phyloP scores from a whole-genome alignment of 2,797 vertebrate genomes.

The Tachyglossus aculeatus region DNA sequence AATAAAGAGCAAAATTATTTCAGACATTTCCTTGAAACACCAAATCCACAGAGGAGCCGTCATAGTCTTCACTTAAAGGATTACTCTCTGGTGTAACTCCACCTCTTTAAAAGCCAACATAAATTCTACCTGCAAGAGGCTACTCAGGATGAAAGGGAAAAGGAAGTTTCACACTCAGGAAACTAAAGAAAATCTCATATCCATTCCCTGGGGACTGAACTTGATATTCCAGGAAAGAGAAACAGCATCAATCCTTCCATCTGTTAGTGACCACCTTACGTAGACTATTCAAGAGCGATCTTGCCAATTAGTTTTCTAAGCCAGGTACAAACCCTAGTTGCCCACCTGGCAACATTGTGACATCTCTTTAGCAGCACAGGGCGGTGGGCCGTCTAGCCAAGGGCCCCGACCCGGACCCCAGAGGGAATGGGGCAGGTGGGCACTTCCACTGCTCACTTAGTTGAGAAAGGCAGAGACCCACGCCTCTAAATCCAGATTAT shows the following conservation, averaged over 20 bases:
- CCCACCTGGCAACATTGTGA: background rate
- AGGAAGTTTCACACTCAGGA: background rate
- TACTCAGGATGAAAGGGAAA: background rate
- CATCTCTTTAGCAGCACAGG: background rate
- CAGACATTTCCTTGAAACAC: background rate
- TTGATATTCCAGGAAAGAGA: background rate
- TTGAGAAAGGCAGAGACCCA: too few relatives aligned
- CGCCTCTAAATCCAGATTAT: too few relatives aligned
- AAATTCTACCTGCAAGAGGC: conserved; percentile 3
- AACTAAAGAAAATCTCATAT: background rate
- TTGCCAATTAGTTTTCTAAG: background rate
- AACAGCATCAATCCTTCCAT: conserved; percentile 23
- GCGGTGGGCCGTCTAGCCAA: background rate
- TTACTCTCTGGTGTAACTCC: conserved; percentile 1
- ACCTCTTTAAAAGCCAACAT: background rate
- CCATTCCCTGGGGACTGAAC: background rate
- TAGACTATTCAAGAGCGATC: background rate
- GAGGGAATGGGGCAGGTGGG: too few relatives aligned
- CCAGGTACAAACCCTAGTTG: accelerated
- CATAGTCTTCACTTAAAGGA: background rate
- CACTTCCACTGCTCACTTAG: too few relatives aligned
- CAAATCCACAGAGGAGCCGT: background rate
- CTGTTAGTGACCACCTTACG: conserved; percentile 62
- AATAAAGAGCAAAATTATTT: conserved; percentile 19
- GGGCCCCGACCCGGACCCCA: background rate